A percentile compares a stretch with the other conserved stretches of the same genome.
phyloP scores from a whole-genome alignment of 2,113 vertebrate species.

The Macaca fascicularis region DNA sequence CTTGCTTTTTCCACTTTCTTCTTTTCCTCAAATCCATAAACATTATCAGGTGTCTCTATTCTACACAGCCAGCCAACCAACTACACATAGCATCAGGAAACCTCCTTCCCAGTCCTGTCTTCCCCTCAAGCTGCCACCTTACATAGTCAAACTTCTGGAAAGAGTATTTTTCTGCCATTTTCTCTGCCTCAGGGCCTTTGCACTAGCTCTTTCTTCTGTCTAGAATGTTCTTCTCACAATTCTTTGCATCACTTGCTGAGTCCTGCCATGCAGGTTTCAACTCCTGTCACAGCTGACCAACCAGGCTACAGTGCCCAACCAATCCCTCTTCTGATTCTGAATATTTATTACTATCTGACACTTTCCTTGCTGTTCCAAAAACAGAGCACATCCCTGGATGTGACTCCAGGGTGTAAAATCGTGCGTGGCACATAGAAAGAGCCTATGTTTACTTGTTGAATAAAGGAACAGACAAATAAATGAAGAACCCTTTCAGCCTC shows the following conservation, averaged over 20 bases:
- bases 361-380: neutral
- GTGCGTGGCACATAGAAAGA: neutral
- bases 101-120: neutral
- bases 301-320: neutral
- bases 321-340: neutral
- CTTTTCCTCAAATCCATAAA: neutral
- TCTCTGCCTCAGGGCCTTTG: neutral
- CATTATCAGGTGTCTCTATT: neutral
- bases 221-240: neutral
- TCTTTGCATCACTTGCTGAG: neutral
- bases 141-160: neutral
- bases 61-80: neutral
- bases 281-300: neutral
- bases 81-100: neutral
- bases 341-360: neutral
- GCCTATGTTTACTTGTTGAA: neutral
- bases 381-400: neutral
- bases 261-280: neutral
- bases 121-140: neutral
- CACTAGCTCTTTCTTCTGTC: neutral
- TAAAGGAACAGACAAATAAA: neutral
- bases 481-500: neutral
- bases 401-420: neutral
- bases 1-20: neutral
- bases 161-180: neutral